Evolutionary conservation across 2,888 invertebrate genomes (phyloP), one percentile per base, ranked within the genome.

Genomic region (Camptogramma bilineatum): DNA sequence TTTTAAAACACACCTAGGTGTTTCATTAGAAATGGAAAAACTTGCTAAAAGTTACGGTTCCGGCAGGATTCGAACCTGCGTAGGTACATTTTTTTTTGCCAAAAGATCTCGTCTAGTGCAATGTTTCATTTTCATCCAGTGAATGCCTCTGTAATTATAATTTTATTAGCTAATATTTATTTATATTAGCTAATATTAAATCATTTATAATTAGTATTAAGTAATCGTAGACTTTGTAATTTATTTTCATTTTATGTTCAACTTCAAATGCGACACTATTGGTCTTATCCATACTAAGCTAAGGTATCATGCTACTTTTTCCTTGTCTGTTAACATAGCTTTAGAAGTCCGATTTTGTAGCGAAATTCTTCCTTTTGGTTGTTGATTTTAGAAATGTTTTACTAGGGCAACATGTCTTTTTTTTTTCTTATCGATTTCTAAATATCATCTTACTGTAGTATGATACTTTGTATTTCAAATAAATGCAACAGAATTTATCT

Each of bases 231-330:
- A 48, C 48, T 54, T 54, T 46, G 54, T 53, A 53, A 24, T 53
- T 53, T 53, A 42, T 53, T 53, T 53, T 53, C 54, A 46, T 28
- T 54, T 46, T 28, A 54, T 54, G 54, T 55, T 28, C 55, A 55
- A 47, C 17, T 55, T 55, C 28, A 55, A 55, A 47, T 55, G 55
- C 55, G 55, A 55, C 47, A 52, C 31, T 59, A 59, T 59, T 59
- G 58, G 44, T 59, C 52, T 44, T 52, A 59, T 59, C 58, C 58
- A 59, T 59, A 31, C n/a, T n/a, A n/a, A n/a, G n/a, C 46, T 59
- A 59, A 24, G 52, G 13, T 44, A 52, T 52, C 44, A 46, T 59
- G 52, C 19, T n/a, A 55, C 34, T 55, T 31, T 47, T 46, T 18
- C 47, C 47, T 19, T 55, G 34, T 55, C 55, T 55, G 55, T 55